Evolutionary conservation across 2,888 invertebrate genomes (phyloP).

Genomic region (Habrosyne pyritoides): DNA sequence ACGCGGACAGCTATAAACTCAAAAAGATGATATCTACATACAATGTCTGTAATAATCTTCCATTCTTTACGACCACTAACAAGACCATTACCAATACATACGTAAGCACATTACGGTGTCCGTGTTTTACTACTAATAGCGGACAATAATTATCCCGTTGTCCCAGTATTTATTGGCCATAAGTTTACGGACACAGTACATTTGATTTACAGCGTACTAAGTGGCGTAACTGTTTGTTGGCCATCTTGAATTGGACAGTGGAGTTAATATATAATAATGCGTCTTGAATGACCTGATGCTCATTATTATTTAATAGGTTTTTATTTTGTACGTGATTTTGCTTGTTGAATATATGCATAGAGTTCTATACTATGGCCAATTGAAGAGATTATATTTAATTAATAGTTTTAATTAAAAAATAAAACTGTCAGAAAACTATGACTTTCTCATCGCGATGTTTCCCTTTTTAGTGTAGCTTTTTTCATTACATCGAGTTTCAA

Average conservation of each 20-base stretch:
- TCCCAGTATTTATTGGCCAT: not conserved
- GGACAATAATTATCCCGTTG: not conserved
- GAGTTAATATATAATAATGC: not conserved
- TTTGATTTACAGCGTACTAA: not conserved
- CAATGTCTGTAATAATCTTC: not conserved
- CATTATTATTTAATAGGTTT: not conserved
- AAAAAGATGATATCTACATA: not conserved
- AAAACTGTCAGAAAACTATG: too few relatives aligned
- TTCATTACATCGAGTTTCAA: too few relatives aligned
- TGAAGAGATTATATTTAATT: too few relatives aligned
- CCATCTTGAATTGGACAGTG: not conserved
- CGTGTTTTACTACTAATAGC: not conserved
- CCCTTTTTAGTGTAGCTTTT: too few relatives aligned
- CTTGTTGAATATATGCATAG: not conserved
- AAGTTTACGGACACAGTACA: not conserved
- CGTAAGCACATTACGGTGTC: constrained; percentile 1
- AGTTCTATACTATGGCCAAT: not conserved
- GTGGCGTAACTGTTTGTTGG: not conserved
- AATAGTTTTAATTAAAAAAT: too few relatives aligned
- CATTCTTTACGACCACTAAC: not conserved
- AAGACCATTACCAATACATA: not conserved
- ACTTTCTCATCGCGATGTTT: too few relatives aligned
- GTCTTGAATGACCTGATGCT: not conserved
- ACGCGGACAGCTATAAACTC: too few relatives aligned
- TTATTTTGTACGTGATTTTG: not conserved